phyloP scores from a whole-genome alignment of 2,797 vertebrate species.

The Phalanger gymnotis region DNA sequence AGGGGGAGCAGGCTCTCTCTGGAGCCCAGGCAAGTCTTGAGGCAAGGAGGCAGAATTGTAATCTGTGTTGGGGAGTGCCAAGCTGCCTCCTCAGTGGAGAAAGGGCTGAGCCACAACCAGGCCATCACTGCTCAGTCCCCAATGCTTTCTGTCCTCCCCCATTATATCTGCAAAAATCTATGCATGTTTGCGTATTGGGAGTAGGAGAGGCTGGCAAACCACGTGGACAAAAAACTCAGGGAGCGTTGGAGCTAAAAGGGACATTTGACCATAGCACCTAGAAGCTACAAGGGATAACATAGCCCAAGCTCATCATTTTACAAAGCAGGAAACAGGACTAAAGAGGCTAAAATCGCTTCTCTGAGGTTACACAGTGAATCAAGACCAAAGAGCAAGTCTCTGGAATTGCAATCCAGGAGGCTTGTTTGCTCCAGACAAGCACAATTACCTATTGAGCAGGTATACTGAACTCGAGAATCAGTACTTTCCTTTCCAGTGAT shows the following conservation, averaged over 20 bases:
- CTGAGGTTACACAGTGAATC: background rate
- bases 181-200: background rate
- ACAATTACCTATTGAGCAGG: background rate
- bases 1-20: slow-evolving; percentile 25
- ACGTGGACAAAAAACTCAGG: background rate
- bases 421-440: background rate
- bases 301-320: background rate
- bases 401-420: background rate
- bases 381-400: background rate
- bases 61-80: slow-evolving; percentile 31
- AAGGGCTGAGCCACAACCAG: background rate
- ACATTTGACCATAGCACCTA: background rate
- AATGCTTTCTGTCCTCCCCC: background rate
- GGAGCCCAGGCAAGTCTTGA: slow-evolving; percentile 6
- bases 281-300: background rate
- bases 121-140: background rate
- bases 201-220: background rate
- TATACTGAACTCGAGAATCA: background rate
- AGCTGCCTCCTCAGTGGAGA: background rate
- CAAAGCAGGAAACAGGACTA: background rate
- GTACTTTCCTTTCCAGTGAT: background rate
- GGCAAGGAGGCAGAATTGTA: slow-evolving; percentile 12
- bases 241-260: background rate
- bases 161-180: slow-evolving; percentile 30
- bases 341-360: background rate